These are phyloP conservation scores for Lipophrys pholis DNA, from an alignment of 2,113 vertebrate species.

Conservation along the genomic window DNA sequence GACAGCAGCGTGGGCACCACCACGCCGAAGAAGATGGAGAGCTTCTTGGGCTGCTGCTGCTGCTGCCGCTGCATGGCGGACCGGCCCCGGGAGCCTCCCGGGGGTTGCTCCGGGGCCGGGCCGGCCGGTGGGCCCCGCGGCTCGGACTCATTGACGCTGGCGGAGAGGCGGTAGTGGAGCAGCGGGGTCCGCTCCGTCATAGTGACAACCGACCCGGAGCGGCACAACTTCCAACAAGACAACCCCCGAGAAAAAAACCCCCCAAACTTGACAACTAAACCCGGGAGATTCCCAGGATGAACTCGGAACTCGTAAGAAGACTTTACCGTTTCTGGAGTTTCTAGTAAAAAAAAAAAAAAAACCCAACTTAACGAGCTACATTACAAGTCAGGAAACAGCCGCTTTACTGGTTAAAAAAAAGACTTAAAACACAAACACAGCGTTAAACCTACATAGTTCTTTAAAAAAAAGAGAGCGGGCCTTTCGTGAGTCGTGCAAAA, in stretches of 20 bases:
- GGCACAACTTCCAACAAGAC: slow-evolving; percentile 11
- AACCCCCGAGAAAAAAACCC: too few relatives aligned
- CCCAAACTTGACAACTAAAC: too few relatives aligned
- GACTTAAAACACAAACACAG: not conserved
- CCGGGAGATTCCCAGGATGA: too few relatives aligned
- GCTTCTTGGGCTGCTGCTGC: slow-evolving; percentile 77
- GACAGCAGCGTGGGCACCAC: slow-evolving; percentile 92
- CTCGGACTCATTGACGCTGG: slow-evolving; percentile 80
- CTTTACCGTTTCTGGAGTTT: not conserved
- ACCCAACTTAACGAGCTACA: slow-evolving; percentile 12
- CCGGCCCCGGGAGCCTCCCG: slow-evolving; percentile 42
- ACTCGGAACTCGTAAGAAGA: not conserved
- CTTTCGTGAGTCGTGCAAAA: not conserved
- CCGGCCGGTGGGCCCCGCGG: slow-evolving; percentile 51
- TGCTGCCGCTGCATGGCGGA: not conserved
- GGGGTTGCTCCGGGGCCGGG: slow-evolving; percentile 38
- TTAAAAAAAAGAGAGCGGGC: not conserved
- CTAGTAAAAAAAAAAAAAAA: not conserved
- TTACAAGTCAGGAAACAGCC: not conserved
- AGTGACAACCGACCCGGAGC: not conserved
- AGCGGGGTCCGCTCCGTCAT: slow-evolving; percentile 89
- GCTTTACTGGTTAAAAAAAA: not conserved
- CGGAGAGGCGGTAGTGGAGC: slow-evolving; percentile 88
- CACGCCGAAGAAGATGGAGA: slow-evolving; percentile 90
- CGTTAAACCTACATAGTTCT: not conserved